Percentiles rank a stretch among this genome's conserved stretches.
Conservation (phyloP, 2,113 vertebrate genomes). For the Calyptommatus sinebrachiatus region DNA sequence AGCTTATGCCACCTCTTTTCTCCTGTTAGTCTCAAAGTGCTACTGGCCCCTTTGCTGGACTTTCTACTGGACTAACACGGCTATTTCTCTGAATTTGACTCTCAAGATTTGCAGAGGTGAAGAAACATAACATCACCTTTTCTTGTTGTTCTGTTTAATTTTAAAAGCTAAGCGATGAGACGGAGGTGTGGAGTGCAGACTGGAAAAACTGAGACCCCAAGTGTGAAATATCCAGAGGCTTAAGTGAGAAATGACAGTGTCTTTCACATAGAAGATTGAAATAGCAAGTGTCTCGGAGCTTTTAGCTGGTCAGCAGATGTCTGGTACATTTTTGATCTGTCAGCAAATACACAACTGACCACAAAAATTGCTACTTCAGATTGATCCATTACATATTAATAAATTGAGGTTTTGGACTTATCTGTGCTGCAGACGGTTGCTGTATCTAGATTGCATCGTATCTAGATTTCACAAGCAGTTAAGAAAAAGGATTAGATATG, state of each 20-base stretch:
- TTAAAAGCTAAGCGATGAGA: background rate
- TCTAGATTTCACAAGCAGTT: too few species aligned
- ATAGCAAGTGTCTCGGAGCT: constrained; percentile 3
- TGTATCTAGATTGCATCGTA: too few species aligned
- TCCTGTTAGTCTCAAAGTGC: too few species aligned
- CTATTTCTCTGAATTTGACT: too few species aligned
- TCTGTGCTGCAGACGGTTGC: background rate
- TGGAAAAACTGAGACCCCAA: background rate
- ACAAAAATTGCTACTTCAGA: constrained; percentile 13
- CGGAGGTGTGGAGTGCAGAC: background rate
- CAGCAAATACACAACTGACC: constrained; percentile 5
- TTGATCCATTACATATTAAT: constrained; percentile 2
- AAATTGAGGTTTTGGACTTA: background rate
- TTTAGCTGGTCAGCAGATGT: constrained; percentile 24
- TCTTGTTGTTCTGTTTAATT: too few species aligned
- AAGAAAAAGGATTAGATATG: too few species aligned
- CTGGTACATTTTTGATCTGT: background rate
- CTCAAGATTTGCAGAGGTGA: background rate
- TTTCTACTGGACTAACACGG: too few species aligned
- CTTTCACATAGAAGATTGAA: background rate
- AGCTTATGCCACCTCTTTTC: too few species aligned
- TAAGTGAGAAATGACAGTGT: background rate
- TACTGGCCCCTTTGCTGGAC: too few species aligned
- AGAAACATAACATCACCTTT: background rate
- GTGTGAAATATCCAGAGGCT: background rate